phyloP scores from a whole-genome alignment of 2,113 vertebrate species.

The Sturnus vulgaris region DNA sequence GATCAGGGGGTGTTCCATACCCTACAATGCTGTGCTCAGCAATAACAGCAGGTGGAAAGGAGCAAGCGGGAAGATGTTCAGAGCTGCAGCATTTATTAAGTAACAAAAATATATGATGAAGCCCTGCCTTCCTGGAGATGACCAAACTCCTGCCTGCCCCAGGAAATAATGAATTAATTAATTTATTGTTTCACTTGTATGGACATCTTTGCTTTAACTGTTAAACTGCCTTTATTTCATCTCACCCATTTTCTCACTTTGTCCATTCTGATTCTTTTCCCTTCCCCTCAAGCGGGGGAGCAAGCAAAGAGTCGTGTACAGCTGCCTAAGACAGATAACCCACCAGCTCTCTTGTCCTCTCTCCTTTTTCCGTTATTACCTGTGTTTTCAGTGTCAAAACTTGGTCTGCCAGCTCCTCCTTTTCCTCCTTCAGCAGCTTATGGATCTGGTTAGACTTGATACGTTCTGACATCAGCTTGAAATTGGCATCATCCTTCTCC shows the following conservation, averaged over 20 bases:
- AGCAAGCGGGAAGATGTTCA: neutral
- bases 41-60: neutral
- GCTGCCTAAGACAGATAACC: neutral
- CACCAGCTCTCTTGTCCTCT: neutral
- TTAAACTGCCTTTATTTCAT: neutral
- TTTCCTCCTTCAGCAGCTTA: slow-evolving; percentile 95
- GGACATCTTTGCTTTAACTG: neutral
- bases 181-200: neutral
- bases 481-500: slow-evolving; percentile 97
- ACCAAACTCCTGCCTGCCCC: neutral
- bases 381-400: slow-evolving; percentile 94
- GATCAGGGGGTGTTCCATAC: neutral
- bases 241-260: neutral
- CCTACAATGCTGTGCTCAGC: neutral
- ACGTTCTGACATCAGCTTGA: slow-evolving; percentile 96
- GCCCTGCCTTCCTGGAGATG: neutral
- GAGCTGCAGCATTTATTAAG: fast-evolving
- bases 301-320: fast-evolving
- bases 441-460: slow-evolving; percentile 99
- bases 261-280: neutral
- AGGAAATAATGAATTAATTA: neutral
- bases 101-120: fast-evolving
- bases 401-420: slow-evolving; percentile 94
- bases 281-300: neutral
- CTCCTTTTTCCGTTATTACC: slow-evolving; percentile 63